Conservation (phyloP, 92 coral and sea anemone species). For the Zoanthus gigantus region DNA sequence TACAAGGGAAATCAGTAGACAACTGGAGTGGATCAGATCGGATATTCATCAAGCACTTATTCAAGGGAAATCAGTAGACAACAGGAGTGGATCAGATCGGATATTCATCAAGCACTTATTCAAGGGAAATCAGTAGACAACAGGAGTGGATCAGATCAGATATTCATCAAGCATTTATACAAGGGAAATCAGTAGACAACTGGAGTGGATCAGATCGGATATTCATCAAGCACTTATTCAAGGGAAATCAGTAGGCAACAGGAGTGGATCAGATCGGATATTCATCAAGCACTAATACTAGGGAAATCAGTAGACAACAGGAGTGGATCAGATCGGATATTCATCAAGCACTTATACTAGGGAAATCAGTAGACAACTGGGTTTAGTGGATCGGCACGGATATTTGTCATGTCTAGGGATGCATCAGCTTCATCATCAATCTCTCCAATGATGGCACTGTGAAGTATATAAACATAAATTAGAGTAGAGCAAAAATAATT, state of each 20-base stretch:
- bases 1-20: conserved; percentile 68
- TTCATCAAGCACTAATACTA: no score
- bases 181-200: conserved; percentile 78
- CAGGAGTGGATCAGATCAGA: no score
- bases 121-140: no score
- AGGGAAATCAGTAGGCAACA: no score
- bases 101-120: no score
- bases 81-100: no score
- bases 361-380: conserved; percentile 87
- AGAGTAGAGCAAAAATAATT: no score
- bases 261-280: no score
- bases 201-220: conserved; percentile 97
- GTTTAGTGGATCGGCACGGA: conserved; percentile 96
- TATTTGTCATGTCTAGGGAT: conserved; percentile 84
- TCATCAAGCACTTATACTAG: not conserved
- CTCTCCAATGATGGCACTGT: conserved; percentile 97
- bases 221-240: conserved; percentile 52
- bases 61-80: no score
- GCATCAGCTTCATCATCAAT: conserved; percentile 98
- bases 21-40: conserved; percentile 97
- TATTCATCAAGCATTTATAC: not conserved
- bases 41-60: conserved; percentile 66
- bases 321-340: no score
- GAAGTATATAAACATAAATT: not conserved
- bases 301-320: no score